Evolutionary conservation across 2,797 vertebrate genomes (phyloP).

Genomic region (Bovichtus diacanthus): DNA sequence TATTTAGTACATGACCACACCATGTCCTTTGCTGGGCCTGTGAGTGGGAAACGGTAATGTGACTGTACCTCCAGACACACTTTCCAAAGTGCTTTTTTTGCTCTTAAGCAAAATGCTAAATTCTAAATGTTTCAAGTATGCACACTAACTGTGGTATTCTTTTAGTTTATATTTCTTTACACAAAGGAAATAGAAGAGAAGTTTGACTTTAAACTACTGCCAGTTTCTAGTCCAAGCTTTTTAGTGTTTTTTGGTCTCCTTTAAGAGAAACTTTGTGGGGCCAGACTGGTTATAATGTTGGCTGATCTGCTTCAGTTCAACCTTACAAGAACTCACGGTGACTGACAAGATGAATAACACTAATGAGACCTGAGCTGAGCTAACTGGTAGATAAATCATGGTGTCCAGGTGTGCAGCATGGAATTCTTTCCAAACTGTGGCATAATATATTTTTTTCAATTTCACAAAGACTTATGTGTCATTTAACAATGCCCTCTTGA

Average conservation of each 20-base stretch:
- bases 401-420: constrained; percentile 25
- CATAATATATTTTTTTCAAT: not conserved
- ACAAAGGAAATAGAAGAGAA: not conserved
- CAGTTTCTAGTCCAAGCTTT: not conserved
- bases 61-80: not conserved
- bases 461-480: constrained; percentile 24
- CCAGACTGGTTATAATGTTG: not conserved
- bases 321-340: constrained; percentile 19
- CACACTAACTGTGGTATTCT: not conserved
- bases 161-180: not conserved
- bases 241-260: not conserved
- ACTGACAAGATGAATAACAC: constrained; percentile 47
- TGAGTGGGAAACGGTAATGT: no score
- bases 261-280: constrained; percentile 1
- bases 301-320: constrained; percentile 28
- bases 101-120: no score
- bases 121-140: not conserved
- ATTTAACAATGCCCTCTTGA: constrained; percentile 12
- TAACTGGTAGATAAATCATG: constrained; percentile 49
- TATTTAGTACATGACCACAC: no score
- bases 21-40: no score
- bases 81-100: no score
- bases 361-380: constrained; percentile 38
- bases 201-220: not conserved
- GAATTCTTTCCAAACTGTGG: constrained; percentile 24